A percentile compares a stretch with the other conserved stretches of the same genome.
These are phyloP conservation scores for Aphelenchoides fujianensis DNA, from an alignment of 1,140 invertebrate genomes.

Conservation along the genomic window DNA sequence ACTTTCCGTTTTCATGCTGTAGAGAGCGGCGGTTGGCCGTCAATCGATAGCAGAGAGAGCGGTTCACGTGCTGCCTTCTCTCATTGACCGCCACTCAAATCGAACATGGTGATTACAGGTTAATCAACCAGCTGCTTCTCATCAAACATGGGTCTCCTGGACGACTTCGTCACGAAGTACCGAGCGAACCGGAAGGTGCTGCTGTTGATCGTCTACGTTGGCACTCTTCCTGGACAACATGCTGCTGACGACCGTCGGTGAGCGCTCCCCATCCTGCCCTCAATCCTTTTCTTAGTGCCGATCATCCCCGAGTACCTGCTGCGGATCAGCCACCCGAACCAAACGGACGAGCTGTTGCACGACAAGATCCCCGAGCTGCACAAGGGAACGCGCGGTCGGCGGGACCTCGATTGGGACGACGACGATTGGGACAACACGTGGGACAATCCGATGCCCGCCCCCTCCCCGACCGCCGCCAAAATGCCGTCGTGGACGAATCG, in stretches of 20 bases:
- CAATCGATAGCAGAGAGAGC: too few relatives aligned
- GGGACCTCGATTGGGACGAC: constrained; percentile 40
- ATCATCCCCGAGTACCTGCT: constrained; percentile 67
- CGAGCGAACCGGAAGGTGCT: constrained; percentile 85
- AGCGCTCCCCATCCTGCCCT: constrained; percentile 21
- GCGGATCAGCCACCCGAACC: constrained; percentile 63
- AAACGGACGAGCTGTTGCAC: constrained; percentile 46
- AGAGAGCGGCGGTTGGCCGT: too few relatives aligned
- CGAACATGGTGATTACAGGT: too few relatives aligned
- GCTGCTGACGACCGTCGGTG: constrained; percentile 93
- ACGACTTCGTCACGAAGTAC: constrained; percentile 44
- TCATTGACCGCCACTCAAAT: too few relatives aligned
- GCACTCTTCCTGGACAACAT: constrained; percentile 97
- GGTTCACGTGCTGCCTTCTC: too few relatives aligned
- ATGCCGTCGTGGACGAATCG: too few relatives aligned
- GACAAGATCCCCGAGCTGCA: constrained; percentile 14
- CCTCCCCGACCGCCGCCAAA: neutral
- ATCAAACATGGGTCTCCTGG: constrained; percentile 22
- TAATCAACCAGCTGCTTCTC: constrained; percentile 5
- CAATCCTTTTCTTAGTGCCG: constrained; percentile 63
- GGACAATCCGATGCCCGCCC: constrained; percentile 21
- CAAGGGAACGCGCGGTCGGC: neutral
- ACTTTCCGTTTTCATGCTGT: too few relatives aligned
- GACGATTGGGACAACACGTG: constrained; percentile 39
- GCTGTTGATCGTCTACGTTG: constrained; percentile 93